Evolutionary conservation across 30 jellyfish, hydroid and myxozoan genomes (phyloP).

Genomic region (Clytia hemisphaerica): DNA sequence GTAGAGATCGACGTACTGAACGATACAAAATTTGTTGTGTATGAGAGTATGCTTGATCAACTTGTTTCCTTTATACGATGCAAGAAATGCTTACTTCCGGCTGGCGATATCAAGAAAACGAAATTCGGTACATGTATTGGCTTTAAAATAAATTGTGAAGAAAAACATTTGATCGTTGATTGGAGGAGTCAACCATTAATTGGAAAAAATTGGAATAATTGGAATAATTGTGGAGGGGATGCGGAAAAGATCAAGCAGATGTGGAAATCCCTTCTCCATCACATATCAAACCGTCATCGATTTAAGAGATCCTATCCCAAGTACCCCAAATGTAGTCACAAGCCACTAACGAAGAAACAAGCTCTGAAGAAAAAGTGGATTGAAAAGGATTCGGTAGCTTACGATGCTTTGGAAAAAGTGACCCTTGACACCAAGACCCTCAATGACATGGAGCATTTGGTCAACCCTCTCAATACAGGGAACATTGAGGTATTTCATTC

Average conservation of each 20-base stretch:
- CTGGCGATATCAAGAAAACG: background rate
- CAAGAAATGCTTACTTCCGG: background rate
- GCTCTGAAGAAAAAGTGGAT: no score
- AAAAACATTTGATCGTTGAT: background rate
- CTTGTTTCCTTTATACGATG: background rate
- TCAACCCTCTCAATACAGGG: conserved; percentile 15
- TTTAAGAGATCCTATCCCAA: no score
- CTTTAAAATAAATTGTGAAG: background rate
- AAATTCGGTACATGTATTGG: background rate
- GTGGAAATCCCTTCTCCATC: no score
- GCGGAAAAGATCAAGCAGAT: no score
- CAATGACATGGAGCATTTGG: background rate
- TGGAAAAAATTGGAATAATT: conserved; percentile 4
- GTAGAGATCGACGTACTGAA: background rate
- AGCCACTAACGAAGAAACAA: no score
- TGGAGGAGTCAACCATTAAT: background rate
- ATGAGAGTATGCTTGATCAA: conserved; percentile 2
- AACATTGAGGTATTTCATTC: conserved; percentile 22
- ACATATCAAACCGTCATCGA: no score
- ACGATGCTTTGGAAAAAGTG: no score
- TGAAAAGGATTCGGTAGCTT: no score
- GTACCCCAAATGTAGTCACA: no score
- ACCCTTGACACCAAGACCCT: no score
- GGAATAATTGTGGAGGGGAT: no score
- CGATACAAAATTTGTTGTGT: background rate